These are phyloP conservation scores for Alethe castanea DNA, from an alignment of 2,113 vertebrate species.

Conservation along the genomic window DNA sequence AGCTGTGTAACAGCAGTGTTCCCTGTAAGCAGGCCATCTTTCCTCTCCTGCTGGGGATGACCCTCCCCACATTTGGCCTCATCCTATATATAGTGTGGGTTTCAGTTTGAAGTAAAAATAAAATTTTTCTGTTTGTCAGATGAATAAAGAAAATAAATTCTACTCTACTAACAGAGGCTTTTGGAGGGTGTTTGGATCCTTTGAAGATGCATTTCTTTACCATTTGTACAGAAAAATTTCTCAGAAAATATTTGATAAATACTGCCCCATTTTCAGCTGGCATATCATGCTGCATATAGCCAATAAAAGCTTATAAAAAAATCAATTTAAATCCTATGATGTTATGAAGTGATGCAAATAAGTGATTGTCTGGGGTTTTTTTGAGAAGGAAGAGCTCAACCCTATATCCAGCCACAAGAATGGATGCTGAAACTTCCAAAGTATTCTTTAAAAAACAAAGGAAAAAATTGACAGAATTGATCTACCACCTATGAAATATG, in stretches of 20 bases:
- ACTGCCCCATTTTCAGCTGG: not conserved
- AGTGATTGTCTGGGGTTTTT: not conserved
- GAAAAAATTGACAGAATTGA: not conserved
- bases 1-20: not conserved
- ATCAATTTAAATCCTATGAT: not conserved
- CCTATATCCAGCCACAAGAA: not conserved
- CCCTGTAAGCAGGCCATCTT: not conserved
- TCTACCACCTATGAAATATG: not conserved
- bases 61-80: not conserved
- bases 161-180: not conserved
- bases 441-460: not conserved
- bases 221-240: not conserved
- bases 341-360: not conserved
- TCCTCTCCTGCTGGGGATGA: not conserved
- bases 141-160: not conserved
- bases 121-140: not conserved
- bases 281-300: not conserved
- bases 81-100: not conserved
- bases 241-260: not conserved
- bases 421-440: not conserved
- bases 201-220: not conserved
- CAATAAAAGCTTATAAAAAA: not conserved
- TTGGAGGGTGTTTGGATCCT: not conserved
- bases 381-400: not conserved
- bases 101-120: not conserved